Percentiles rank a stretch among this genome's conserved stretches.
phyloP scores from a whole-genome alignment of 2,797 vertebrate genomes.

The Carduelis carduelis region DNA sequence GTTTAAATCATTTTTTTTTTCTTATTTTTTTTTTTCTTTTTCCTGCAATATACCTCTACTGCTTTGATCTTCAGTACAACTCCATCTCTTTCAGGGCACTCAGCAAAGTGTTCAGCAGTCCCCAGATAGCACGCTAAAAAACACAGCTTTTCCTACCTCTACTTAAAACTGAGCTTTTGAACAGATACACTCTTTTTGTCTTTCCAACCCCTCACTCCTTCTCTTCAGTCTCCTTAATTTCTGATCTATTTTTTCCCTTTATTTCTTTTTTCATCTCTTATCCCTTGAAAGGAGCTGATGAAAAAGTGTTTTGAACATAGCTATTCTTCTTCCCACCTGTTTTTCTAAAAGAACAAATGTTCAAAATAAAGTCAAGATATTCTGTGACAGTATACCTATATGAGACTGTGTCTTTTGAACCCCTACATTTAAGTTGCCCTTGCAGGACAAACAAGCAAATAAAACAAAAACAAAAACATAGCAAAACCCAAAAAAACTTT shows the following conservation, averaged over 20 bases:
- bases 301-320: not conserved
- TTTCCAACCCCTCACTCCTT: not conserved
- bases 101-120: not conserved
- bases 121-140: not conserved
- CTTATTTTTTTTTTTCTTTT: not conserved
- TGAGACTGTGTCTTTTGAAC: not conserved
- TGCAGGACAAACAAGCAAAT: not conserved
- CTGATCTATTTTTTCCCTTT: not conserved
- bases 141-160: not conserved
- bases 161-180: not conserved
- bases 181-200: not conserved
- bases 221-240: not conserved
- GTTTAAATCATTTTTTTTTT: not conserved
- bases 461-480: not conserved
- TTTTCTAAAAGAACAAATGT: not conserved
- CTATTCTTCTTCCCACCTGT: not conserved
- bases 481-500: rapidly evolving
- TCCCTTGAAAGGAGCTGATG: not conserved
- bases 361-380: not conserved
- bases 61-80: not conserved
- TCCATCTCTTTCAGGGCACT: not conserved
- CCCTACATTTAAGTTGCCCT: not conserved
- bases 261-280: not conserved
- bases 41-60: not conserved
- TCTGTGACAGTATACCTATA: not conserved